These are phyloP conservation scores for Machimus atricapillus DNA, from an alignment of 2,888 invertebrate genomes.

Conservation along the genomic window DNA sequence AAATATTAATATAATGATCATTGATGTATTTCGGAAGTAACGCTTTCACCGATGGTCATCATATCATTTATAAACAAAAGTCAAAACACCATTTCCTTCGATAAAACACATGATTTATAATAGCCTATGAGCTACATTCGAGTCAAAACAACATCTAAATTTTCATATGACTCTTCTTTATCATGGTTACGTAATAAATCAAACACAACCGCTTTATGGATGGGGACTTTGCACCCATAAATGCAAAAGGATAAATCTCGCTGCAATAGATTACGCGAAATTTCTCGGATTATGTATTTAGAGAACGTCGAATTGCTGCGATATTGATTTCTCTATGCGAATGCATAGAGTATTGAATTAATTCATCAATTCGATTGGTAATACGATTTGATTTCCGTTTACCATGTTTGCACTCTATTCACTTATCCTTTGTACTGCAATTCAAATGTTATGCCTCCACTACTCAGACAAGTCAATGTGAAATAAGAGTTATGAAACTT, in stretches of 20 bases:
- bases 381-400: not conserved
- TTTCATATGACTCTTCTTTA: not conserved
- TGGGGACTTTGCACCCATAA: not conserved
- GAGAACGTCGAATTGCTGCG: not conserved
- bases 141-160: not conserved
- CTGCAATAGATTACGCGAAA: not conserved
- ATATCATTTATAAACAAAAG: not conserved
- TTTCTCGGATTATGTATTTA: not conserved
- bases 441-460: not conserved
- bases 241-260: not conserved
- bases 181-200: not conserved
- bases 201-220: not conserved
- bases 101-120: not conserved
- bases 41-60: not conserved
- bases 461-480: not conserved
- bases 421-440: not conserved
- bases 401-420: not conserved
- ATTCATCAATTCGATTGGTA: not conserved
- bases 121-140: not conserved
- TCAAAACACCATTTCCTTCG: not conserved
- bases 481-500: not conserved
- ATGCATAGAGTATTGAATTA: not conserved
- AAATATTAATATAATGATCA: no score
- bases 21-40: not conserved
- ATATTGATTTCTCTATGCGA: not conserved